Evolutionary conservation across 2,888 invertebrate species (phyloP).

Genomic region (Protodeltote pygarga): DNA sequence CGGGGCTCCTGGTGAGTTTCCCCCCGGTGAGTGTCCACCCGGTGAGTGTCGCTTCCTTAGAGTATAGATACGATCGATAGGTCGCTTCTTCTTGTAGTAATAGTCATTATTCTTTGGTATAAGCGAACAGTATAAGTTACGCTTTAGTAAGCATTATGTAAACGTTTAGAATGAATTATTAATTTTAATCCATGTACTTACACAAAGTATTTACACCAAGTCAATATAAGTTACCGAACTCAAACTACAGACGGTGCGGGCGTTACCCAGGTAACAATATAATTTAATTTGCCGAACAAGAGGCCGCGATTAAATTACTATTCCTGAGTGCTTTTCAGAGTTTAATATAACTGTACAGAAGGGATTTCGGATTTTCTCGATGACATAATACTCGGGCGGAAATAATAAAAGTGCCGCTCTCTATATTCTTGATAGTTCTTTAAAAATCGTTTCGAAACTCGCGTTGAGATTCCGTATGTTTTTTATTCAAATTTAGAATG

Average conservation of each 20-base stretch:
- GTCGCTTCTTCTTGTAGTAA: too few relatives aligned
- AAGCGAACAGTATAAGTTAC: too few relatives aligned
- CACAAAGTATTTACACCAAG: slow-evolving; percentile 18
- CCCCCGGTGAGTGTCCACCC: too few relatives aligned
- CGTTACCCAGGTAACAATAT: slow-evolving; percentile 41
- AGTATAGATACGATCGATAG: too few relatives aligned
- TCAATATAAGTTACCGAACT: slow-evolving; percentile 30
- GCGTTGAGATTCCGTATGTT: slow-evolving; percentile 14
- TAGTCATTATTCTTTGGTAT: too few relatives aligned
- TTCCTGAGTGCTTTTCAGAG: slow-evolving; percentile 43
- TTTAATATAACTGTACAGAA: slow-evolving; percentile 40
- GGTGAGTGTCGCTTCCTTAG: too few relatives aligned
- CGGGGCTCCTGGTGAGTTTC: too few relatives aligned
- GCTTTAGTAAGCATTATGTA: too few relatives aligned
- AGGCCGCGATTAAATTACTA: slow-evolving; percentile 46
- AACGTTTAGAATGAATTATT: too few relatives aligned
- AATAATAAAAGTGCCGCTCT: slow-evolving; percentile 66
- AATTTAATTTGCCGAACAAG: slow-evolving; percentile 48
- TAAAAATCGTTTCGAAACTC: slow-evolving; percentile 20
- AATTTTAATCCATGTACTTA: slow-evolving; percentile 4
- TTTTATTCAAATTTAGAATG: not conserved
- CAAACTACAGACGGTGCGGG: slow-evolving; percentile 14
- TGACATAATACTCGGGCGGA: slow-evolving; percentile 56
- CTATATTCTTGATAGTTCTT: slow-evolving; percentile 65
- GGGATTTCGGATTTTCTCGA: slow-evolving; percentile 39